Evolutionary conservation across 1,140 invertebrate species (phyloP), one percentile per base, ranked within the genome.

Genomic region (Leptinotarsa undecemlineata): DNA sequence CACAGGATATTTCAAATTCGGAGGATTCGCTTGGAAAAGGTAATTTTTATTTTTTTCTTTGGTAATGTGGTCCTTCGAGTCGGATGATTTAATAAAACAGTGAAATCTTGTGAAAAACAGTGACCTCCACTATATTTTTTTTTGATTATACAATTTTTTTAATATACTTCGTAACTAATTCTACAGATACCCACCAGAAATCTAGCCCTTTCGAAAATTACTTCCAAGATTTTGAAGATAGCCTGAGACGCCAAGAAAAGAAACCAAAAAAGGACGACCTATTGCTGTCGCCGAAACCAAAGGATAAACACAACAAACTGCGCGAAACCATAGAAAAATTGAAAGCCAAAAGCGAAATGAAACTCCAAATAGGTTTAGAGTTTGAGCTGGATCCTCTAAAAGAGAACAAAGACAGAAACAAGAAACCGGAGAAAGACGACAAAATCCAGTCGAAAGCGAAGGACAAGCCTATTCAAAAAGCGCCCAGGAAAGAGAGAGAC

Each of bases 261-360:
- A 67, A 73, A 11, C 2, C 68, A 17, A 67, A 47, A 26, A 15
- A 60, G 33, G 76, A 77, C 23, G 63, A 68, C 4, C 15, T 62
- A 11, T 62, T 64, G n/a, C 66, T 79, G 48, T 74, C 74, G 13
- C 85, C 68, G 79, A 85, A 77, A 86, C 86, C 81, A 73, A 89
- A 88, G 82, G 88, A 88, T 48, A 90, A 89, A 82, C 88, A 89
- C 81, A 86, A 86, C 69, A 89, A 89, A 77, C 77, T 89, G 51
- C 84, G 86, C 68, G 88, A 90, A 83, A 90, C 88, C 8, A 89
- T 89, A 61, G 90, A 91, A 81, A 91, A 91, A 79, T 77, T 91
- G 21, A 92, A 91, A 84, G 87, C 88, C 2, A 89, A 89, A 81
- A 89, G 86, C 81, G 89, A 90, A 80, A 83, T 86, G 19, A 85